A percentile compares a stretch with the other conserved stretches of the same genome.
Evolutionary conservation across 2,888 invertebrate genomes (phyloP).

Genomic region (Acanthacorydalis orientalis): DNA sequence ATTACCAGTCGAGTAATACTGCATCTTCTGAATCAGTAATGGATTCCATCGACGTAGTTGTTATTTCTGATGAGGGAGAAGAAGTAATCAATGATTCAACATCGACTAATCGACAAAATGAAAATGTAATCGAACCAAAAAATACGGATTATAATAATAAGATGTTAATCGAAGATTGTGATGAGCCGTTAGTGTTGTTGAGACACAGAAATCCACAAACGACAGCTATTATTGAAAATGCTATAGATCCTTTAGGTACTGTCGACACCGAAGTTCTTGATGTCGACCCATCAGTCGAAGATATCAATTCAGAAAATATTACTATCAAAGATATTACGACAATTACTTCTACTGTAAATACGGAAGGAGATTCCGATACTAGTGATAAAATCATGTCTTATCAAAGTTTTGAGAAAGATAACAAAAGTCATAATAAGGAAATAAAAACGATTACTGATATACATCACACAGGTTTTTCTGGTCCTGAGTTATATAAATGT

Average conservation of each 20-base stretch:
- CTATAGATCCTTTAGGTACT: conserved; percentile 11
- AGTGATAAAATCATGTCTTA: background rate
- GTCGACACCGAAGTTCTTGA: conserved; percentile 1
- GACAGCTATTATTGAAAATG: conserved; percentile 8
- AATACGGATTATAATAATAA: too few species aligned
- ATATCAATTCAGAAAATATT: background rate
- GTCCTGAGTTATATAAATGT: conserved; percentile 33
- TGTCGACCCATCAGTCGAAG: background rate
- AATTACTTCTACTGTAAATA: background rate
- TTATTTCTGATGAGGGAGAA: background rate
- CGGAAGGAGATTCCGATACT: background rate
- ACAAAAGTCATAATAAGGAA: conserved; percentile 8
- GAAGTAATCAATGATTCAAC: background rate
- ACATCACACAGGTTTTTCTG: conserved; percentile 22
- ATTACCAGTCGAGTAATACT: too few species aligned
- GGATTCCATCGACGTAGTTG: background rate
- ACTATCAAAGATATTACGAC: background rate
- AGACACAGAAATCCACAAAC: conserved; percentile 9
- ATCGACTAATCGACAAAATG: background rate
- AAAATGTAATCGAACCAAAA: too few species aligned
- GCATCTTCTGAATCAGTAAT: background rate
- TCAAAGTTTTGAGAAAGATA: conserved; percentile 6
- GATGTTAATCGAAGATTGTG: background rate
- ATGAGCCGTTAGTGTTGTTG: conserved; percentile 11
- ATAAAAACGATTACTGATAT: conserved; percentile 18